Percentiles rank a stretch among this genome's conserved stretches.
Evolutionary conservation across 2,888 invertebrate species (phyloP).

Genomic region (Drosophila multiciliata): DNA sequence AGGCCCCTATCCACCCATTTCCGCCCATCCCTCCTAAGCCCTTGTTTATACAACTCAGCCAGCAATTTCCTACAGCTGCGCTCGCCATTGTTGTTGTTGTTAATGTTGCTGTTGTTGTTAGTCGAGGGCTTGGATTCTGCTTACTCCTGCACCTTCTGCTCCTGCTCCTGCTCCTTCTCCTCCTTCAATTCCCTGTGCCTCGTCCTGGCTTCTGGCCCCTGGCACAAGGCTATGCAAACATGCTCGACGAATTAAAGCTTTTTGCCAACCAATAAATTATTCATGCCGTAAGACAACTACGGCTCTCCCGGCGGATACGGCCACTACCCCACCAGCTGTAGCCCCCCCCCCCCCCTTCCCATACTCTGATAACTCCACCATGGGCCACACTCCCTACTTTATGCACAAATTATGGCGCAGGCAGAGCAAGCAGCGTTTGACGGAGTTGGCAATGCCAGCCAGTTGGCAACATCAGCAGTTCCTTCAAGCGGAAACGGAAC

Average conservation of each 20-base stretch:
- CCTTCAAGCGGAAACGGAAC: slow-evolving; percentile 78
- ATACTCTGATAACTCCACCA: background rate
- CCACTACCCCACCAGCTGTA: slow-evolving; percentile 25
- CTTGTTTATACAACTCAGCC: slow-evolving; percentile 71
- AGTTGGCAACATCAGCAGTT: slow-evolving; percentile 69
- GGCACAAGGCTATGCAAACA: slow-evolving; percentile 73
- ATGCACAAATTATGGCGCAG: slow-evolving; percentile 65
- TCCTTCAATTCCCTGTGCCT: background rate
- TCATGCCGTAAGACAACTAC: slow-evolving; percentile 79
- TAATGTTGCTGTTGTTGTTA: slow-evolving; percentile 28
- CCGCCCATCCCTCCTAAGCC: slow-evolving; percentile 19
- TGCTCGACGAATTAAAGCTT: slow-evolving; percentile 79
- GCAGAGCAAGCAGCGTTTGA: slow-evolving; percentile 45
- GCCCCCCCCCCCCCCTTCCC: background rate
- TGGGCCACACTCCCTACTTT: slow-evolving; percentile 34
- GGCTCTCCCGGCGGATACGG: slow-evolving; percentile 48
- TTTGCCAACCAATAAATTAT: slow-evolving; percentile 82
- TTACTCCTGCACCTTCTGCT: background rate
- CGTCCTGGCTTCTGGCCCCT: slow-evolving; percentile 20
- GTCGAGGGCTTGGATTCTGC: slow-evolving; percentile 41
- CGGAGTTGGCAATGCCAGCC: slow-evolving; percentile 51
- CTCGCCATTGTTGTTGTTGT: slow-evolving; percentile 21
- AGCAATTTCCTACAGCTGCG: slow-evolving; percentile 75
- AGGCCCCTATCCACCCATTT: slow-evolving; percentile 15
- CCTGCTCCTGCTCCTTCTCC: background rate